phyloP scores from a whole-genome alignment of 2,888 invertebrate species.

The Drosophila paramelanica region DNA sequence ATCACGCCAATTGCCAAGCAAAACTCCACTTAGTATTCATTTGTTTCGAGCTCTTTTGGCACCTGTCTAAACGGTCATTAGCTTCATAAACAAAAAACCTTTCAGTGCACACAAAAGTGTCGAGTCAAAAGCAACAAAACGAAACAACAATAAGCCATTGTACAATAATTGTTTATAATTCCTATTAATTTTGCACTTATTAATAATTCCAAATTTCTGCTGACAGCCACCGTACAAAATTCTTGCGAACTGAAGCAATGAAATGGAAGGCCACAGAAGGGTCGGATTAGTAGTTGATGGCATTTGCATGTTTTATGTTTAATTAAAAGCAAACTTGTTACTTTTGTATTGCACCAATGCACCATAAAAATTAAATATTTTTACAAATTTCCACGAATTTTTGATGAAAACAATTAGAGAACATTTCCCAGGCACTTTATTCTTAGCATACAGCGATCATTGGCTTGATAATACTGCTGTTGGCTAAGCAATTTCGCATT shows the following conservation, averaged over 20 bases:
- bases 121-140: constrained; percentile 26
- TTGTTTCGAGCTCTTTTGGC: constrained; percentile 23
- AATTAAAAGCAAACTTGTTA: constrained; percentile 22
- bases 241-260: constrained; percentile 58
- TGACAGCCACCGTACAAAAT: constrained; percentile 56
- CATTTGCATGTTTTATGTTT: constrained; percentile 18
- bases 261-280: constrained; percentile 37
- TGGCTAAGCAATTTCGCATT: constrained; percentile 10
- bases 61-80: constrained; percentile 62
- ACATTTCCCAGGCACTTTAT: constrained; percentile 51
- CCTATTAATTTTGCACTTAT: constrained; percentile 68
- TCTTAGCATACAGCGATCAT: too few relatives aligned
- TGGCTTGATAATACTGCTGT: constrained; percentile 18
- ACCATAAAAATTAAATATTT: constrained; percentile 11
- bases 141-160: constrained; percentile 11
- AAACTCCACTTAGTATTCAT: background rate
- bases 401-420: constrained; percentile 37
- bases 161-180: constrained; percentile 56
- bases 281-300: constrained; percentile 13
- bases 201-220: constrained; percentile 62
- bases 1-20: constrained; percentile 14
- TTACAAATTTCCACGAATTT: constrained; percentile 26
- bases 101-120: constrained; percentile 45
- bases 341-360: constrained; percentile 17
- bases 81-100: constrained; percentile 45